phyloP scores from a whole-genome alignment of 2,888 invertebrate species.

The Drosophila birchii region DNA sequence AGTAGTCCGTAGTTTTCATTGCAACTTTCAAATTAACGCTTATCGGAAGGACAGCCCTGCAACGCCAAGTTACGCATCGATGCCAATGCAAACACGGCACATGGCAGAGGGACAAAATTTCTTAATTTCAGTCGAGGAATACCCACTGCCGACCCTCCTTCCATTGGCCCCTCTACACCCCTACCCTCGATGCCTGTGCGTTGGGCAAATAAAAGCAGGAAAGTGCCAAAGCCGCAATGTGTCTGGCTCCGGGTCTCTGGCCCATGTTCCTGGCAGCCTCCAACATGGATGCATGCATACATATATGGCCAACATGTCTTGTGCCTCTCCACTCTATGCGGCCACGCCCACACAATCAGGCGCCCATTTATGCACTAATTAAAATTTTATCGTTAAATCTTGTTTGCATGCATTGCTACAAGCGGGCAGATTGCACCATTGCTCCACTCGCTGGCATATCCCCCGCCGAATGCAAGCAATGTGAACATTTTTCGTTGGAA shows the following conservation, averaged over 20 bases:
- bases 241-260: conserved; percentile 31
- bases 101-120: conserved; percentile 61
- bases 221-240: conserved; percentile 72
- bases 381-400: conserved; percentile 81
- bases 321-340: conserved; percentile 36
- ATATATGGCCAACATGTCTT: conserved; percentile 49
- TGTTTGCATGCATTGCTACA: conserved; percentile 79
- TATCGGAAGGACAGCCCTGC: conserved; percentile 35
- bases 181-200: conserved; percentile 46
- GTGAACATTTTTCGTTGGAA: conserved; percentile 71
- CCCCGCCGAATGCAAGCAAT: conserved; percentile 61
- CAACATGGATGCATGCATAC: conserved; percentile 11
- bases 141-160: conserved; percentile 5
- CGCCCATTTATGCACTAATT: conserved; percentile 80
- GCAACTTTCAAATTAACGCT: conserved; percentile 45
- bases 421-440: conserved; percentile 44
- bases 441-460: conserved; percentile 1
- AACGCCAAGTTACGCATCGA: conserved; percentile 34
- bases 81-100: conserved; percentile 40
- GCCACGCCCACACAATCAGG: conserved; percentile 79
- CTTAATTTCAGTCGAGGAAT: conserved; percentile 67
- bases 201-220: conserved; percentile 71
- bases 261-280: conserved; percentile 32
- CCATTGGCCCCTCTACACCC: not conserved
- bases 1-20: conserved; percentile 5